A percentile compares a stretch with the other conserved stretches of the same genome.
These are phyloP conservation scores for Myotis davidii DNA, from an alignment of 2,113 vertebrate species.

Conservation along the genomic window DNA sequence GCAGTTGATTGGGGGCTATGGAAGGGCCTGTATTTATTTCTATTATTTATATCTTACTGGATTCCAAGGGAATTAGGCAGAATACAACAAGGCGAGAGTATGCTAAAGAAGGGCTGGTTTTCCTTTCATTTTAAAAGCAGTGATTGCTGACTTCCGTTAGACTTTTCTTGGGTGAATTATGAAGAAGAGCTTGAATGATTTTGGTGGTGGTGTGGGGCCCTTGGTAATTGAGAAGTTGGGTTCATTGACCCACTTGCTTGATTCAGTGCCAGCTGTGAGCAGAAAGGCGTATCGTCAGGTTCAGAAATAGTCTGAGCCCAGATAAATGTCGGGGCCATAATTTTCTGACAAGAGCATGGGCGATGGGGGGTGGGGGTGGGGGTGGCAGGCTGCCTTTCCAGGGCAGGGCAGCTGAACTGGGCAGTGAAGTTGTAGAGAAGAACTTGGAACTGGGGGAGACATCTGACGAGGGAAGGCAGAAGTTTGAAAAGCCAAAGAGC, in stretches of 20 bases:
- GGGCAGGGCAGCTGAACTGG: background rate
- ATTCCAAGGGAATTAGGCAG: background rate
- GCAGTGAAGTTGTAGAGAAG: background rate
- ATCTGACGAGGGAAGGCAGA: background rate
- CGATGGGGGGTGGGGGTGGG: background rate
- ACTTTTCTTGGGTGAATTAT: background rate
- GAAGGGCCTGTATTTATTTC: constrained; percentile 11
- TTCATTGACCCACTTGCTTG: constrained; percentile 15
- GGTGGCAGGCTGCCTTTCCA: background rate
- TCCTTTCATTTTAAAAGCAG: constrained; percentile 36
- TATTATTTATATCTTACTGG: constrained; percentile 46
- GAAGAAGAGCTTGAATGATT: constrained; percentile 9
- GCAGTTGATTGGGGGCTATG: background rate
- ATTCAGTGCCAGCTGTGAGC: constrained; percentile 17
- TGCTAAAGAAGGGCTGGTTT: background rate
- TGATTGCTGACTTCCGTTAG: background rate
- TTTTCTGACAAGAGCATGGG: background rate
- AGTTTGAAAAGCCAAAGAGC: background rate
- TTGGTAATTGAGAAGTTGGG: background rate
- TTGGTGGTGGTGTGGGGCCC: background rate
- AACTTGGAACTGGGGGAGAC: background rate
- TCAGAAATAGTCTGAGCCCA: background rate
- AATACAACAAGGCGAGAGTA: background rate
- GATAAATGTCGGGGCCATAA: background rate
- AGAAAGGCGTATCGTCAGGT: background rate